Evolutionary conservation across 2,888 invertebrate genomes (phyloP), one percentile per base, ranked within the genome.

Genomic region (Epicampocera succincta): DNA sequence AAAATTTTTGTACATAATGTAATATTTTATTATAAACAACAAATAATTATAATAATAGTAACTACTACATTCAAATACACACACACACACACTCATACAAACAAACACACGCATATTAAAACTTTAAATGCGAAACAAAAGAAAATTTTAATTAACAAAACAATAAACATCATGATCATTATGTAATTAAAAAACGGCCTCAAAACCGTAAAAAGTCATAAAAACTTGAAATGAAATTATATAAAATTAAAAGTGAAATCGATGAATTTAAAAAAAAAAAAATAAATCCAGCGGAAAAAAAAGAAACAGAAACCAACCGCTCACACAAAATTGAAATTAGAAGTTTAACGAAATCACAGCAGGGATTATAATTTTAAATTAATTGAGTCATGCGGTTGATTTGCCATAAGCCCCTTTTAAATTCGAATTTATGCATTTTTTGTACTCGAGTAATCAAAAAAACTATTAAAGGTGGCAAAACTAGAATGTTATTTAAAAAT

Each of bases 1-100:
- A 40, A 65, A 63, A 61, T 72, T 83, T 80, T 80, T 83, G 83
- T 83, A 80, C 33, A 83, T 83, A 83, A 72, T 83, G 83, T 83
- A 80, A 83, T 76, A 83, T 80, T 81, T 77, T 73, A 83, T 80
- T 74, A 33, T 33, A 33, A 33, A 33, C 3, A 78, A 72, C 29
- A 11, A 42, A 48, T 46, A n/a, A 65, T n/a, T 44, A 63, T 50
- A 69, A 72, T 19, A 61, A 71, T 48, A 65, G 40, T 50, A 42
- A 66, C 50, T 78, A 63, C 44, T 68, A 33, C 33, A 52, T 61
- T 44, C 52, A 52, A 66, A 80, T 42, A 63, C 38, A 65, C 19
- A 65, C 46, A 71, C 46, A 79, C 33, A 61, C 15, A 75, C 58
- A 74, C 58, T 29, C 54, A 66, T 44, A 61, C 48, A 66, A 69